These are phyloP conservation scores for Ophiothrix spiculata DNA, from an alignment of 35 echinoderm and acorn worm genomes.

Conservation along the genomic window DNA sequence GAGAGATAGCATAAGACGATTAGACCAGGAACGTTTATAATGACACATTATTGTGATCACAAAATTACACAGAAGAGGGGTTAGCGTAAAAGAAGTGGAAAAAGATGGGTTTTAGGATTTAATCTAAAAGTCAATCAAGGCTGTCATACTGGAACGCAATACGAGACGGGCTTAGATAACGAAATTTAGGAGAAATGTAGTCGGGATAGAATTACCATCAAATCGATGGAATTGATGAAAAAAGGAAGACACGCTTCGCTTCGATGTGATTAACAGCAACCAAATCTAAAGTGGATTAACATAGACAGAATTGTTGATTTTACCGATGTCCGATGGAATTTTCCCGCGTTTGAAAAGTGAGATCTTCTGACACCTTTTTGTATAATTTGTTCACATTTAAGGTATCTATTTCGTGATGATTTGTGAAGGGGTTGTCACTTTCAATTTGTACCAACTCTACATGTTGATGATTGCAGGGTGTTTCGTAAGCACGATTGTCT, in stretches of 20 bases:
- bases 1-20: neutral
- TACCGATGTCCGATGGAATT: conserved; percentile 7
- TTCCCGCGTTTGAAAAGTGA: conserved; percentile 12
- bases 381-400: conserved; percentile 1
- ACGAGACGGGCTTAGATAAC: neutral
- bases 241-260: neutral
- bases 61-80: neutral
- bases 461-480: neutral
- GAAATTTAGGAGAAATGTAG: conserved; percentile 12
- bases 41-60: neutral
- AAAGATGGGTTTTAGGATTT: neutral
- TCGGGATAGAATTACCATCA: neutral
- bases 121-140: conserved; percentile 13
- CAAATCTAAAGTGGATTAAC: neutral
- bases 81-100: neutral
- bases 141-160: neutral
- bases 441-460: neutral
- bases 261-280: neutral
- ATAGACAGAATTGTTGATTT: neutral
- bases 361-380: conserved; percentile 8
- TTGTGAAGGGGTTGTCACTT: conserved; percentile 1
- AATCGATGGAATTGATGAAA: neutral
- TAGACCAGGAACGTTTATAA: neutral
- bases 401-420: neutral
- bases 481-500: neutral